A percentile compares a stretch with the other conserved stretches of the same genome.
Conservation (phyloP, 2,888 invertebrate species). For the Lasioglossum calceatum region DNA sequence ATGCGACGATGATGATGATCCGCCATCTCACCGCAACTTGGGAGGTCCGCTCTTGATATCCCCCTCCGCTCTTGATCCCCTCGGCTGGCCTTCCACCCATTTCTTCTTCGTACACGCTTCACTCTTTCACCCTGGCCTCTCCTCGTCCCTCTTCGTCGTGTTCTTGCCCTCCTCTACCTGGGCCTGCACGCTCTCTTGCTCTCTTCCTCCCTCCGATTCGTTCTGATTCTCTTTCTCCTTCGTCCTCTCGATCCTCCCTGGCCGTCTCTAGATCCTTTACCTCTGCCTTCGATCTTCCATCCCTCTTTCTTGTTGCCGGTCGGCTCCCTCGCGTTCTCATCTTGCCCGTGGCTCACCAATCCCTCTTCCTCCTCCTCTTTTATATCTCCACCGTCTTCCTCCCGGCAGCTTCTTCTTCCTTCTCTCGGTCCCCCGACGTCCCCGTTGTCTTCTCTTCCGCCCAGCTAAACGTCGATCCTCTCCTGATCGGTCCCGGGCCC, state of each 20-base stretch:
- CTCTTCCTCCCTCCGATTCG: constrained; percentile 52
- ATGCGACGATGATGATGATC: constrained; percentile 84
- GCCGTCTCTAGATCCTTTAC: constrained; percentile 73
- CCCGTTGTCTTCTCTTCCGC: constrained; percentile 51
- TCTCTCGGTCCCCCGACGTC: constrained; percentile 36
- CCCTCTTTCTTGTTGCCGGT: constrained; percentile 56
- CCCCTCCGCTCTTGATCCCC: constrained; percentile 72
- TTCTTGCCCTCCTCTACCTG: constrained; percentile 37
- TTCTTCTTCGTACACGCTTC: constrained; percentile 80
- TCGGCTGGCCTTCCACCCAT: constrained; percentile 76
- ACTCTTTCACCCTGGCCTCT: constrained; percentile 59
- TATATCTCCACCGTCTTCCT: constrained; percentile 24
- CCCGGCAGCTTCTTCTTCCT: constrained; percentile 31
- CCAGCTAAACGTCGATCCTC: constrained; percentile 76
- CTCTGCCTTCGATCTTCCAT: constrained; percentile 55
- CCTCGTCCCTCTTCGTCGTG: constrained; percentile 40
- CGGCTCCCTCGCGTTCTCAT: constrained; percentile 26
- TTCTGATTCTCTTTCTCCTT: constrained; percentile 63
- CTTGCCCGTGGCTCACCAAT: constrained; percentile 37
- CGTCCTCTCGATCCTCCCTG: constrained; percentile 62
- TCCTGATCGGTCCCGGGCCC: constrained; percentile 68
- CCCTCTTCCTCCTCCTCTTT: constrained; percentile 53
- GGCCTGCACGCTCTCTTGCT: constrained; percentile 64
- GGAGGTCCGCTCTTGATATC: constrained; percentile 84
- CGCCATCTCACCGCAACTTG: constrained; percentile 84